A percentile compares a stretch with the other conserved stretches of the same genome.
Conservation (phyloP, 2,113 vertebrate genomes). For the Dendrocopos noguchii region DNA sequence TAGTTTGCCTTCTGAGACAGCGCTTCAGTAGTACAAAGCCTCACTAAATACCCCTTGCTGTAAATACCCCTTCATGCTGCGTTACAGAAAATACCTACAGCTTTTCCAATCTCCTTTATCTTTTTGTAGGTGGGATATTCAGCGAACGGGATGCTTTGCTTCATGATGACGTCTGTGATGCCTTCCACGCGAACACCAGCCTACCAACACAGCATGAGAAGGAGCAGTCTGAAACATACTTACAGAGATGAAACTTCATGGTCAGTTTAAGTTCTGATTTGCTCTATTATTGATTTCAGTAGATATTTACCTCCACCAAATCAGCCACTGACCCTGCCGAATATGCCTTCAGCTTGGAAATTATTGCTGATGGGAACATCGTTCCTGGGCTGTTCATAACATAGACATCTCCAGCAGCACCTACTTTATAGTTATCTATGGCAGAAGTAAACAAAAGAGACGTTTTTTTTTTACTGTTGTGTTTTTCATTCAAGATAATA, state of each 20-base stretch:
- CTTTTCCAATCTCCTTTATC: slow-evolving; percentile 81
- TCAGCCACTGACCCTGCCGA: slow-evolving; percentile 80
- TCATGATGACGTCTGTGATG: slow-evolving; percentile 79
- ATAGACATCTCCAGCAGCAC: slow-evolving; percentile 78
- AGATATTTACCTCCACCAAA: slow-evolving; percentile 82
- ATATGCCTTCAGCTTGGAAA: slow-evolving; percentile 78
- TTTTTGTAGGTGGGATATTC: slow-evolving; percentile 69
- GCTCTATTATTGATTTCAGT: background rate
- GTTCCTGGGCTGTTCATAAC: slow-evolving; percentile 83
- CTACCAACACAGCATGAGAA: slow-evolving; percentile 60
- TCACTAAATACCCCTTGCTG: background rate
- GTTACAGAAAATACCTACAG: slow-evolving; percentile 69
- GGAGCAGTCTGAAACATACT: background rate
- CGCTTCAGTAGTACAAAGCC: background rate
- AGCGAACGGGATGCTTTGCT: slow-evolving; percentile 59
- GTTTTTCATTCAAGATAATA: background rate
- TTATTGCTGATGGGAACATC: slow-evolving; percentile 77
- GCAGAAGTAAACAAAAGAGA: background rate
- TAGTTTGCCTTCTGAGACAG: background rate
- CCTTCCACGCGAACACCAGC: slow-evolving; percentile 81
- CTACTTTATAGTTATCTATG: slow-evolving; percentile 79
- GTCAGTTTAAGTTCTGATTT: background rate
- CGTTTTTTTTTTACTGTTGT: background rate
- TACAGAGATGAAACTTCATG: background rate
- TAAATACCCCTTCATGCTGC: background rate